Evolutionary conservation across 2,797 vertebrate species (phyloP).

Genomic region (Sphenodon punctatus): DNA sequence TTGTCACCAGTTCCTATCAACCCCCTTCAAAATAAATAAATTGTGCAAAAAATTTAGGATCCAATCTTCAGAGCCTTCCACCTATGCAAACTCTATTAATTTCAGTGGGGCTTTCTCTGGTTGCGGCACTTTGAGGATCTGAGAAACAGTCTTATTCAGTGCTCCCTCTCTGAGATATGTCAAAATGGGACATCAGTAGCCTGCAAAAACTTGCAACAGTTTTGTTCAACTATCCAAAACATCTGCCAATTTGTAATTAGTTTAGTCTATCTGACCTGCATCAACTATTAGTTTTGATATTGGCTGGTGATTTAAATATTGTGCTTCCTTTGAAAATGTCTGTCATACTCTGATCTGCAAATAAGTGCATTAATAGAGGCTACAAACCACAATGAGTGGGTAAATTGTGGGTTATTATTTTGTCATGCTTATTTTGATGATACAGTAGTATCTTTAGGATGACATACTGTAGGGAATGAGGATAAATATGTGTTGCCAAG

Average conservation of each 20-base stretch:
- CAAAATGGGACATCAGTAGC: neutral
- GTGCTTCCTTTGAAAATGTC: conserved; percentile 23
- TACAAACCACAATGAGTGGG: conserved; percentile 47
- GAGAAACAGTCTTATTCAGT: neutral
- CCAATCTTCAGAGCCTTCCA: too few species aligned
- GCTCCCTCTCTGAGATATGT: neutral
- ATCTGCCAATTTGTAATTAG: conserved; percentile 12
- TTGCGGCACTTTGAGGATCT: too few species aligned
- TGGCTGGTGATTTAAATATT: conserved; percentile 26
- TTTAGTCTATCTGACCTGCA: conserved; percentile 18
- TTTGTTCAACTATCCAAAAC: conserved; percentile 18
- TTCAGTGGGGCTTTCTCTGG: too few species aligned
- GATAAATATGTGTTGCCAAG: conserved; percentile 78
- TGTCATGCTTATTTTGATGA: conserved; percentile 62
- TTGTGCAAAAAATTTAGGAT: too few species aligned
- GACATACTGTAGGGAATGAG: conserved; percentile 63
- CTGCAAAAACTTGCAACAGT: neutral
- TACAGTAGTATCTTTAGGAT: conserved; percentile 57
- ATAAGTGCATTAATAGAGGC: conserved; percentile 60
- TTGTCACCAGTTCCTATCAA: neutral
- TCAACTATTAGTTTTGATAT: conserved; percentile 40
- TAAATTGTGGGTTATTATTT: conserved; percentile 53
- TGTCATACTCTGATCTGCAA: conserved; percentile 50
- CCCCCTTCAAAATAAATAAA: too few species aligned
- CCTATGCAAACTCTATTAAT: too few species aligned